phyloP scores from a whole-genome alignment of 35 echinoderm and acorn worm species.

The Holothuria glaberrima region DNA sequence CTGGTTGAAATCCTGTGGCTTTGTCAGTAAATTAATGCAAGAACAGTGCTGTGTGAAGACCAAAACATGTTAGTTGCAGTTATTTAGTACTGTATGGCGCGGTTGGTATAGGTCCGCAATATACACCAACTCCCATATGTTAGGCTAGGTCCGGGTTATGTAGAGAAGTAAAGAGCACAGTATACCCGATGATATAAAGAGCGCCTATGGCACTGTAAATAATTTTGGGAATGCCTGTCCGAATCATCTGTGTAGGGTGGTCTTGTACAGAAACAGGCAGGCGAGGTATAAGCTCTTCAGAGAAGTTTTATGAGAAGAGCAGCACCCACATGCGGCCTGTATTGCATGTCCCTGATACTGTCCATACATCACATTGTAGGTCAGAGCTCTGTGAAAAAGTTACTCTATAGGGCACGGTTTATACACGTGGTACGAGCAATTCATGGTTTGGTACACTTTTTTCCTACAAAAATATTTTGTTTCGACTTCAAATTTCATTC shows the following conservation, averaged over 20 bases:
- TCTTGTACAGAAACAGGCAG: slow-evolving; percentile 1
- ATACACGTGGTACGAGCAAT: neutral
- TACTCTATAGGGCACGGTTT: neutral
- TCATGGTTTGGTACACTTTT: neutral
- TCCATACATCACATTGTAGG: neutral
- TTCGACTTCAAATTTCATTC: slow-evolving; percentile 21
- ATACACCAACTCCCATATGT: too few species aligned
- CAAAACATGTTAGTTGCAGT: neutral
- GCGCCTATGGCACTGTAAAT: neutral
- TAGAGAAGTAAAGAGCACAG: neutral
- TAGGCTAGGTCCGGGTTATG: neutral
- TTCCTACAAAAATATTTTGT: slow-evolving; percentile 1
- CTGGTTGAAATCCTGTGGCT: neutral
- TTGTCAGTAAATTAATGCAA: neutral
- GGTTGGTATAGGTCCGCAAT: neutral
- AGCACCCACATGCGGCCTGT: too few species aligned
- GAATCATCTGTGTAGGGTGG: neutral
- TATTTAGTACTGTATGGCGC: neutral
- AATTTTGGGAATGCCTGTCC: too few species aligned
- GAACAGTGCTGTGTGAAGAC: slow-evolving; percentile 3
- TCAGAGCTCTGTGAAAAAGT: neutral
- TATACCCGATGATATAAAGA: neutral
- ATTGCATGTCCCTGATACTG: too few species aligned
- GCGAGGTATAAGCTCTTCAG: neutral
- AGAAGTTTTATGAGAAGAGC: neutral